Evolutionary conservation across 2,113 vertebrate species (phyloP).

Genomic region (Otis tarda): DNA sequence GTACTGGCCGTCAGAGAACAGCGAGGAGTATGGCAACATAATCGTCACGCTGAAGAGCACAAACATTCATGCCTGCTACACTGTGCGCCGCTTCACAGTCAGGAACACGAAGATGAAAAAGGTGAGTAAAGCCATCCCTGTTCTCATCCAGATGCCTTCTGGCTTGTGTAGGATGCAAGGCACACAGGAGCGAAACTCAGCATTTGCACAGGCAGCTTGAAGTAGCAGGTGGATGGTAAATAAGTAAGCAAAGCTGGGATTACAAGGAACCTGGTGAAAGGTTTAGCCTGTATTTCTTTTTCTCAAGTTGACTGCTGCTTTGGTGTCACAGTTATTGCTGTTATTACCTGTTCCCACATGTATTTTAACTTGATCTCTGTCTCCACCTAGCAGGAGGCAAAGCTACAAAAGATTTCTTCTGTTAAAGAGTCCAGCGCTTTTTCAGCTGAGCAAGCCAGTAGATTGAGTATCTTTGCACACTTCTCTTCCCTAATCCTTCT

Average conservation of each 20-base stretch:
- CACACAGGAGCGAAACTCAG: neutral
- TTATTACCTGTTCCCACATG: neutral
- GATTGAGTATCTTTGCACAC: neutral
- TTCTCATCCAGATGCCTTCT: neutral
- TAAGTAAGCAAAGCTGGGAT: neutral
- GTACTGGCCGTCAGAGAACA: slow-evolving; percentile 96
- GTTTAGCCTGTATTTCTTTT: neutral
- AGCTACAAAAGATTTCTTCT: neutral
- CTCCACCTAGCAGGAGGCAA: slow-evolving; percentile 28
- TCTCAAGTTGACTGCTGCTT: neutral
- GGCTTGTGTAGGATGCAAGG: neutral
- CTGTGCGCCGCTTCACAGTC: slow-evolving; percentile 88
- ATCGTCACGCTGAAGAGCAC: slow-evolving; percentile 95
- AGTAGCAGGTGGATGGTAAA: neutral
- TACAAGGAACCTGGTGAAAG: neutral
- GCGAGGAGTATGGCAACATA: slow-evolving; percentile 94
- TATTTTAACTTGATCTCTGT: slow-evolving; percentile 16
- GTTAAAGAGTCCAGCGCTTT: neutral
- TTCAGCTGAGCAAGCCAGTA: neutral
- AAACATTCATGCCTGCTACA: slow-evolving; percentile 95
- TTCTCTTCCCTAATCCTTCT: neutral
- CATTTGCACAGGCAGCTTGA: rapidly evolving
- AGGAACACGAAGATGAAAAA: slow-evolving; percentile 95
- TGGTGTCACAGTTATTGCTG: neutral
- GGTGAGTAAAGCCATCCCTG: slow-evolving; percentile 66